Percentiles rank a stretch among this genome's conserved stretches.
These are phyloP conservation scores for Scarus forsteni DNA, from an alignment of 2,797 vertebrate species.

Conservation along the genomic window DNA sequence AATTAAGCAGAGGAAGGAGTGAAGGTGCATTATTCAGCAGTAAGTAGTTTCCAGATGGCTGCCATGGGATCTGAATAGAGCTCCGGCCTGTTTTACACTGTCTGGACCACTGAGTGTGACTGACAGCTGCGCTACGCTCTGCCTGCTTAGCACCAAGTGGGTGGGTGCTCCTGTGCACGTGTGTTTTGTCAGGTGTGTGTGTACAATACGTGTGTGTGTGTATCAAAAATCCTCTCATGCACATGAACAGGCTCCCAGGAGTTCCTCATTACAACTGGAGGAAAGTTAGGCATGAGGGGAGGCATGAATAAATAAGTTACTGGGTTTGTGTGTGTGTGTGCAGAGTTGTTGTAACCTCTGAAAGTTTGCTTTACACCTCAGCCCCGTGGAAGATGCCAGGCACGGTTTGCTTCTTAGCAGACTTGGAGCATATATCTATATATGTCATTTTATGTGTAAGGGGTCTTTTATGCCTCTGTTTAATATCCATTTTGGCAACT, in stretches of 20 bases:
- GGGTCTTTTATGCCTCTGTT: background rate
- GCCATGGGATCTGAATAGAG: slow-evolving; percentile 77
- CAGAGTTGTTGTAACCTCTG: slow-evolving; percentile 55
- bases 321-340: background rate
- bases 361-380: slow-evolving; percentile 47
- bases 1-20: slow-evolving; percentile 57
- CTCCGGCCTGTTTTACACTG: slow-evolving; percentile 77
- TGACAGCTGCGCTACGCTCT: slow-evolving; percentile 79
- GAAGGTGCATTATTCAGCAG: slow-evolving; percentile 79
- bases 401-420: slow-evolving; percentile 30
- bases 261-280: slow-evolving; percentile 68
- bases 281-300: slow-evolving; percentile 40
- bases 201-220: slow-evolving; percentile 37
- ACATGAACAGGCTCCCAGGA: slow-evolving; percentile 66
- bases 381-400: slow-evolving; percentile 47
- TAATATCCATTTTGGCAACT: no score
- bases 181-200: slow-evolving; percentile 75
- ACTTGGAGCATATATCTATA: slow-evolving; percentile 10
- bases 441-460: background rate
- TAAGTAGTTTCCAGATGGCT: slow-evolving; percentile 79
- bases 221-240: slow-evolving; percentile 52
- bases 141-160: slow-evolving; percentile 73
- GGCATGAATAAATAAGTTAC: slow-evolving; percentile 68
- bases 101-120: slow-evolving; percentile 83
- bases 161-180: slow-evolving; percentile 65